Base-by-base conservation (phyloP, 2,888 invertebrate genomes). In the Xestoiulus laeticollis region DNA sequence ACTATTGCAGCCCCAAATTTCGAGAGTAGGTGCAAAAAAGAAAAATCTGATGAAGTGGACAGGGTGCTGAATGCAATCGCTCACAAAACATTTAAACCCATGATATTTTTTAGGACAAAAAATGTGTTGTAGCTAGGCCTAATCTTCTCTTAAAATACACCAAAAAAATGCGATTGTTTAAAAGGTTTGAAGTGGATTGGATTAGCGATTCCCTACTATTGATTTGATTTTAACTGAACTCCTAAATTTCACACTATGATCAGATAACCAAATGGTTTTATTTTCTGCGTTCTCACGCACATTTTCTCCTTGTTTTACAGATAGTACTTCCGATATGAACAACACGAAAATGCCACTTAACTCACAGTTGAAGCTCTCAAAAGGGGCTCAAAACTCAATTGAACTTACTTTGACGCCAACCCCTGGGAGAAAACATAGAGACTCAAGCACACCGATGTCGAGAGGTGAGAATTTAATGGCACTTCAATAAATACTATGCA, bases 291-390 rank as follows among this genome's bases (percentile, higher is more conserved):
- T 68, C 68, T 68, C 1, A 68, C 68, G 12, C 68, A 68, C 26
- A 26, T 26, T 68, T 6, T 8, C 26, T 12, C 16, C 10, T 68
- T 68, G 32, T 86, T 48, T 86, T 86, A 48, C 86, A 86, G 86
- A 86, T 48, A 86, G 26, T 48, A 30, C 43, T n/a, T 48, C 86
- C 32, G 86, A 86, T 16, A 44, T 48, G n/a, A 86, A 48, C 44
- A 84, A 43, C 84, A 86, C 19, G 38, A 86, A 86, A 48, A 86
- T 86, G 86, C 48, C 86, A 43, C 48, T 86, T 86, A 86, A 26
- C 86, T 53, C 86, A 30, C 86, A 86, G 14, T 22, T 86, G 32
- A 86, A 86, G 48, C 86, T 48, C n/a, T 86, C 86, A 38, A 32
- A 22, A 32, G 86, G 86, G 14, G 53, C 86, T 86, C 44, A 44